Evolutionary conservation across 2,113 vertebrate genomes (phyloP), one percentile per base, ranked within the genome.

Genomic region (Ictalurus punctatus): DNA sequence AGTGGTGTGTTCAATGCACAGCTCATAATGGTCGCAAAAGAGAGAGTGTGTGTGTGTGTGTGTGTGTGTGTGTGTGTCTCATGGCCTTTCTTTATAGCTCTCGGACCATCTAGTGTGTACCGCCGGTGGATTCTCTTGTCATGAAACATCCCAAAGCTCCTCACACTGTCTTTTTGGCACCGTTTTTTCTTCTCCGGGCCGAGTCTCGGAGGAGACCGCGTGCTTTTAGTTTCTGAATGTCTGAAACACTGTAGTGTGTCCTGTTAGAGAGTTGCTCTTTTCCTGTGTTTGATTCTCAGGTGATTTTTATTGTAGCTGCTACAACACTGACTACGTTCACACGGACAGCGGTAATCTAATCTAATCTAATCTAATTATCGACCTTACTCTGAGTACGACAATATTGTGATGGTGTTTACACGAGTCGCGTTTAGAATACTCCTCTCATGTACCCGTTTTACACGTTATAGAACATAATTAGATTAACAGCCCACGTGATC

Each of bases 111-210:
- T 82, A 59, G 80, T 54, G 79, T 48, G 17, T 34, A 27, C 54
- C 69, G 65, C 44, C 73, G 79, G 25, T 83, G 80, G 52, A 44
- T 69, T 44, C 61, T 79, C 73, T 69, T 81, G 74, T 67, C 76
- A 14, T 54, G 73, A 40, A 30, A 56, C 9, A 27, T 56, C 63
- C 65, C 23, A 63, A 6, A 78, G 83, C 59, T 84, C 44, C 44
- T 79, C 83, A n/a, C 44, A 21, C 71, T 25, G 54, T 19, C 17
- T 56, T 6, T 79, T 14, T 71, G 30, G 17, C 30, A 21, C 3
- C 25, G 8, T n/a, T 80, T 17, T n/a, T n/a, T 54, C 19, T 86
- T 25, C 82, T 2, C 71, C 63, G 79, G n/a, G 9, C n/a, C 14
- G 17, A 19, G 17, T 84, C 81, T 84, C 81, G 0, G 0, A 74